These are phyloP conservation scores for Dinocampus coccinellae DNA, from an alignment of 2,888 invertebrate genomes.

Conservation along the genomic window DNA sequence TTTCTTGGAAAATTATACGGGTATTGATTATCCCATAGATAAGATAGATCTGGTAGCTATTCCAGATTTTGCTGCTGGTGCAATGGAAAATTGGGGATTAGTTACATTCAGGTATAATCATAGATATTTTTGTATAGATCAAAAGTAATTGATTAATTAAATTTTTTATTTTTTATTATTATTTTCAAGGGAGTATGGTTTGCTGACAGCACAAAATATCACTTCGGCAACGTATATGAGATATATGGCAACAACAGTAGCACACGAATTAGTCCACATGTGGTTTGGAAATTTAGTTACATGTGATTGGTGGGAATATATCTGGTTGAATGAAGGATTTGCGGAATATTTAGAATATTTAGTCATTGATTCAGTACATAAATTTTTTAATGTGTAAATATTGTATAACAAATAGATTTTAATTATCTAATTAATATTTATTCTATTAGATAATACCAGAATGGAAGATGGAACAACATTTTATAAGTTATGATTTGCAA, in stretches of 20 bases:
- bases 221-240: slow-evolving; percentile 64
- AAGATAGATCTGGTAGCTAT: slow-evolving; percentile 89
- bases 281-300: slow-evolving; percentile 83
- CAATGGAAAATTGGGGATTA: slow-evolving; percentile 96
- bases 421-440: no score
- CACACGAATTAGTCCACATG: slow-evolving; percentile 82
- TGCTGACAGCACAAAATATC: slow-evolving; percentile 47
- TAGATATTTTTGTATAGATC: no score
- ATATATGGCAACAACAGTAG: slow-evolving; percentile 73
- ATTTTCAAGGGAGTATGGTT: slow-evolving; percentile 61
- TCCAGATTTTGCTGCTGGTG: slow-evolving; percentile 85
- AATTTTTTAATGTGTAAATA: neutral
- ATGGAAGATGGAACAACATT: slow-evolving; percentile 73
- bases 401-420: neutral
- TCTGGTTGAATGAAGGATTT: slow-evolving; percentile 83
- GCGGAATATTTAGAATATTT: slow-evolving; percentile 73
- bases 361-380: slow-evolving; percentile 50
- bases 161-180: no score
- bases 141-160: no score
- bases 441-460: slow-evolving; percentile 63
- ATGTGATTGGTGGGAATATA: slow-evolving; percentile 79
- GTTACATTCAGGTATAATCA: slow-evolving; percentile 76
- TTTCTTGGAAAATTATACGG: slow-evolving; percentile 74
- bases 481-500: slow-evolving; percentile 70
- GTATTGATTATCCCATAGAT: slow-evolving; percentile 77